Conservation (phyloP, 1,140 invertebrate genomes). For the Popillia japonica region DNA sequence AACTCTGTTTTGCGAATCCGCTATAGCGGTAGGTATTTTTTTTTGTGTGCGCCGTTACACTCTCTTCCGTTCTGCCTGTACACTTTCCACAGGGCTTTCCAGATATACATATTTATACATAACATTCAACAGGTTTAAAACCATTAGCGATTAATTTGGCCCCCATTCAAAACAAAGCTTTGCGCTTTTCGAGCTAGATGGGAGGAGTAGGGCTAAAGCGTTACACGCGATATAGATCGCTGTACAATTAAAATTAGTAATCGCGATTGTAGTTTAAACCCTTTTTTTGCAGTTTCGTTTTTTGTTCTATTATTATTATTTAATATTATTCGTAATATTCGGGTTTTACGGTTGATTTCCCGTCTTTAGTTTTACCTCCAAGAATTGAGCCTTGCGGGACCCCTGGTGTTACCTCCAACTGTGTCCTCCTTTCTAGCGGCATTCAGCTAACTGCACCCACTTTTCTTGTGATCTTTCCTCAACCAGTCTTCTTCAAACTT, state of each 20-base stretch:
- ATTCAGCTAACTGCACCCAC: too few species aligned
- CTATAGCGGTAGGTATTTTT: background rate
- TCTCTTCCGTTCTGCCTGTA: background rate
- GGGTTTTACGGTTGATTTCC: background rate
- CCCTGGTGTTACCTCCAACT: too few species aligned
- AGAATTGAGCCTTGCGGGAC: too few species aligned
- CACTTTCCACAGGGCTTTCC: background rate
- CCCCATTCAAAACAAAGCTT: slow-evolving; percentile 26
- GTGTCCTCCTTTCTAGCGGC: too few species aligned
- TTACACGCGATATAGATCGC: background rate
- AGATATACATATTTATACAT: slow-evolving; percentile 32
- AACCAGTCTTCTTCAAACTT: too few species aligned
- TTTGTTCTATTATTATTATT: too few species aligned
- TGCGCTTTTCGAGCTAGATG: background rate
- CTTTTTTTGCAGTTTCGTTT: background rate
- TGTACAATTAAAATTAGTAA: slow-evolving; percentile 24
- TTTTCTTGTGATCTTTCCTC: too few species aligned
- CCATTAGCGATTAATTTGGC: slow-evolving; percentile 23
- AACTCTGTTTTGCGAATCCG: slow-evolving; percentile 22
- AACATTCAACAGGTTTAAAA: slow-evolving; percentile 29
- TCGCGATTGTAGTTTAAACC: background rate
- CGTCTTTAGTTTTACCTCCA: background rate
- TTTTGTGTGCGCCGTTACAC: background rate
- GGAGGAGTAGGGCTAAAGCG: background rate
- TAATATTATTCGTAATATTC: background rate